Percentiles rank a stretch among this genome's conserved stretches.
These are phyloP conservation scores for Pterocles burchelli DNA, from an alignment of 2,113 vertebrate genomes.

Conservation along the genomic window DNA sequence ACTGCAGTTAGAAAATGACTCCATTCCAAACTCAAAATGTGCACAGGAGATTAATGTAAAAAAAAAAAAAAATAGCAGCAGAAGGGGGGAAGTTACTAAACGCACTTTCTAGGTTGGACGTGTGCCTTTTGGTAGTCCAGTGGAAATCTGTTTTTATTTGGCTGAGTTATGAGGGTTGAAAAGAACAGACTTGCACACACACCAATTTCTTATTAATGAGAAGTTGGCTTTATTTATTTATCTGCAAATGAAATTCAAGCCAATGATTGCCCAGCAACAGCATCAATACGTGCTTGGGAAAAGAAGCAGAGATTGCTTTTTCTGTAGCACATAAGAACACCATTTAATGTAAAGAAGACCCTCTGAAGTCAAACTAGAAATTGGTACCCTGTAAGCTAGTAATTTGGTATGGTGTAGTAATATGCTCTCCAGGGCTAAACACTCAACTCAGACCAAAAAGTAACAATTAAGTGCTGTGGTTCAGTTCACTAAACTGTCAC, in stretches of 20 bases:
- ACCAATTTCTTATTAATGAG: neutral
- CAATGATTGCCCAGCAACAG: conserved; percentile 2
- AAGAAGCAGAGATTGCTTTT: neutral
- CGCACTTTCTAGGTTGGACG: conserved; percentile 36
- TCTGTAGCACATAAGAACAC: neutral
- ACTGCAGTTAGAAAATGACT: conserved; percentile 72
- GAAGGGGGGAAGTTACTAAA: conserved; percentile 46
- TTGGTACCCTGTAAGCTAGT: neutral
- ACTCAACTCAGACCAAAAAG: neutral
- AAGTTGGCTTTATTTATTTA: neutral
- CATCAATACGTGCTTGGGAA: neutral
- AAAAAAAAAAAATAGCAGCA: neutral
- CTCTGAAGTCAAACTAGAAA: neutral
- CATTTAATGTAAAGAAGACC: neutral
- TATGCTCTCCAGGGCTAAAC: neutral
- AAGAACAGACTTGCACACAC: neutral
- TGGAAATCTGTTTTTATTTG: conserved; percentile 51
- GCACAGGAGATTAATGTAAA: conserved; percentile 75
- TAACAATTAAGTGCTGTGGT: neutral
- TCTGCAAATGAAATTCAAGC: conserved; percentile 18
- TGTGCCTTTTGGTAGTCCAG: conserved; percentile 3
- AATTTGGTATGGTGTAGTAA: neutral
- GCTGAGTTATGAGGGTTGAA: conserved; percentile 42
- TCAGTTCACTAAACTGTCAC: neutral
- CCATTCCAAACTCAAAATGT: conserved; percentile 74